Evolutionary conservation across 2,113 vertebrate genomes (phyloP), one percentile per base, ranked within the genome.

Genomic region (Neodontobutis hainanensis): DNA sequence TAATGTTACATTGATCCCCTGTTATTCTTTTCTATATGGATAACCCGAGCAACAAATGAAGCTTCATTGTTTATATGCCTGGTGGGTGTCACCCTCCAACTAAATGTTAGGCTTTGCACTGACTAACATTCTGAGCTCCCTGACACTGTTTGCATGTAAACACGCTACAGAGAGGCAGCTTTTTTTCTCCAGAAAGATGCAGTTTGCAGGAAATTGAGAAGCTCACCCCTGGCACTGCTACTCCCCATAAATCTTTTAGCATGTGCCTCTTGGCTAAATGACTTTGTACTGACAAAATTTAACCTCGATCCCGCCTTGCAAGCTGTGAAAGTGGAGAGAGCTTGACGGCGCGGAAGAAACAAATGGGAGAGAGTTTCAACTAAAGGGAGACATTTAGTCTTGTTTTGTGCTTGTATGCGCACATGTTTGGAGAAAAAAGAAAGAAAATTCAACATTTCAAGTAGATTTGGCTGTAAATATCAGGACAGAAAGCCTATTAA

Each of bases 231-330:
- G 85, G 88, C 84, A 72, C 75, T 86, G 73, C 62, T 79, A 66
- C 81, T 71, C 51, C 73, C 65, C 84, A 91, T 92, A 87, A 90
- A 92, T 92, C 83, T 91, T 91, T 89, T 82, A 92, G 71, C 67
- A 81, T 84, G 80, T 88, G 89, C 88, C 86, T 88, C 66, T 78
- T 88, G 87, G 90, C 91, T 88, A 86, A 89, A 91, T 88, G 75
- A 89, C 87, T 90, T 84, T 85, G 86, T 77, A 83, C 66, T 84
- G 88, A 89, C 86, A 88, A 87, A 84, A 82, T 51, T 67, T 82
- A 86, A 91, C 89, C 85, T 85, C 65, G 16, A 82, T 88, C 73
- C 73, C 44, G 60, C 72, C 83, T 77, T 67, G 68, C 35, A 82
- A 76, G 68, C 70, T 68, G 77, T 77, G 73, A 70, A 60, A 67